A percentile compares a stretch with the other conserved stretches of the same genome.
Evolutionary conservation across 2,888 invertebrate species (phyloP).

Genomic region (Nomada ruficornis): DNA sequence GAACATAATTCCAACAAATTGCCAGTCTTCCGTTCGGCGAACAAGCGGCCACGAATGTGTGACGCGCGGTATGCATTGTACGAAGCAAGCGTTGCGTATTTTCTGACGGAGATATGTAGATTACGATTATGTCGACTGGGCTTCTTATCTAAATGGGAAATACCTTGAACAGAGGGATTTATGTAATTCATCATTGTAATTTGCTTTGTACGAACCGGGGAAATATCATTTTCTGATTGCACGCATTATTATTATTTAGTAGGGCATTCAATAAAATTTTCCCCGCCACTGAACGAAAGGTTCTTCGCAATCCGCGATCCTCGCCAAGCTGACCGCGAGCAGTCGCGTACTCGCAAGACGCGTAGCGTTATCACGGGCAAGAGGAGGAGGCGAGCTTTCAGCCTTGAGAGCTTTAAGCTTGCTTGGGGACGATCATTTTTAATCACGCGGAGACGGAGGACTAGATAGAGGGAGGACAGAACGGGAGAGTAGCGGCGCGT

Average conservation of each 20-base stretch:
- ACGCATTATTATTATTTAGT: too few relatives aligned
- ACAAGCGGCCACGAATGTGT: background rate
- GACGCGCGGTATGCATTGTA: background rate
- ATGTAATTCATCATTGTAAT: background rate
- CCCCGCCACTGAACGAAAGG: background rate
- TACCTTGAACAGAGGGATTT: background rate
- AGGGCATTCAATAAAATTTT: background rate
- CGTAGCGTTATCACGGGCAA: background rate
- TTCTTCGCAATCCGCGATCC: conserved; percentile 8
- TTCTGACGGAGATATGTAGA: background rate
- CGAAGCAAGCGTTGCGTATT: background rate
- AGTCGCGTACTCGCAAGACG: conserved; percentile 1
- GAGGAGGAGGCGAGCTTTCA: conserved; percentile 58
- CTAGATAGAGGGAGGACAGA: conserved; percentile 48
- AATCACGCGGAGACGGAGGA: conserved; percentile 71
- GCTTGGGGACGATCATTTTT: conserved; percentile 77
- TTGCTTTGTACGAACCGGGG: background rate
- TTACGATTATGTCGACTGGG: background rate
- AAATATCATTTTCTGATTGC: too few relatives aligned
- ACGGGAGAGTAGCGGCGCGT: conserved; percentile 60
- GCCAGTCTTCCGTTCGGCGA: conserved; percentile 2
- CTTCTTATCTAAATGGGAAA: conserved; percentile 8
- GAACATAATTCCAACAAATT: conserved; percentile 40
- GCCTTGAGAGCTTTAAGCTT: conserved; percentile 62
- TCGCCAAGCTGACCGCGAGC: conserved; percentile 17